Conservation (phyloP, 2,888 invertebrate species). For the Parapristionchus giblindavisi region DNA sequence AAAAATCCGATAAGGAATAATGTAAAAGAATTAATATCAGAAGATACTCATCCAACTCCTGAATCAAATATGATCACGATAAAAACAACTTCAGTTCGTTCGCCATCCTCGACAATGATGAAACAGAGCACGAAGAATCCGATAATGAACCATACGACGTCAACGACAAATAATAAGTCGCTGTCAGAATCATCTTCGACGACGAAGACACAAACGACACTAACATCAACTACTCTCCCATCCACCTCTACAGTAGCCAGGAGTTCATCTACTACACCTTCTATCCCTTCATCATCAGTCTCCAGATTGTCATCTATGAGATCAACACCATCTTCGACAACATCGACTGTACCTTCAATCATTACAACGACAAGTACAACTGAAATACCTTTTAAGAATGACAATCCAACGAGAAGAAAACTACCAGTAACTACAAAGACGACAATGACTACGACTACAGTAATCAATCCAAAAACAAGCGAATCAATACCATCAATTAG, state of each 20-base stretch:
- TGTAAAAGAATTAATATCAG: too few relatives aligned
- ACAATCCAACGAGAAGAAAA: not conserved
- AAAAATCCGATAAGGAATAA: too few relatives aligned
- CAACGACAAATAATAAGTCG: too few relatives aligned
- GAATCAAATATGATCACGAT: too few relatives aligned
- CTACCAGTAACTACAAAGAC: not conserved
- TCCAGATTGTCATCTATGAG: too few relatives aligned
- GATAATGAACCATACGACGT: too few relatives aligned
- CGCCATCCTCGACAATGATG: too few relatives aligned
- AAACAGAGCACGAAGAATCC: too few relatives aligned
- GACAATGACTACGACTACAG: not conserved
- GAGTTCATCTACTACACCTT: not conserved
- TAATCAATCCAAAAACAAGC: not conserved
- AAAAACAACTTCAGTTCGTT: too few relatives aligned
- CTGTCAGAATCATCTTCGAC: not conserved
- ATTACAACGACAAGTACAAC: not conserved
- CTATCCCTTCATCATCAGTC: not conserved
- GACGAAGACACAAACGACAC: not conserved
- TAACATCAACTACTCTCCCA: not conserved
- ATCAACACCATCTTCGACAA: not conserved
- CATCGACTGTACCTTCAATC: not conserved
- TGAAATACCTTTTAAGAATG: constrained; percentile 3
- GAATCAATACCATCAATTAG: too few relatives aligned
- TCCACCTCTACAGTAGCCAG: not conserved
- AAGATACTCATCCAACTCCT: too few relatives aligned